A percentile compares a stretch with the other conserved stretches of the same genome.
phyloP scores from a whole-genome alignment of 2,888 invertebrate species.

The Cinara cedri region DNA sequence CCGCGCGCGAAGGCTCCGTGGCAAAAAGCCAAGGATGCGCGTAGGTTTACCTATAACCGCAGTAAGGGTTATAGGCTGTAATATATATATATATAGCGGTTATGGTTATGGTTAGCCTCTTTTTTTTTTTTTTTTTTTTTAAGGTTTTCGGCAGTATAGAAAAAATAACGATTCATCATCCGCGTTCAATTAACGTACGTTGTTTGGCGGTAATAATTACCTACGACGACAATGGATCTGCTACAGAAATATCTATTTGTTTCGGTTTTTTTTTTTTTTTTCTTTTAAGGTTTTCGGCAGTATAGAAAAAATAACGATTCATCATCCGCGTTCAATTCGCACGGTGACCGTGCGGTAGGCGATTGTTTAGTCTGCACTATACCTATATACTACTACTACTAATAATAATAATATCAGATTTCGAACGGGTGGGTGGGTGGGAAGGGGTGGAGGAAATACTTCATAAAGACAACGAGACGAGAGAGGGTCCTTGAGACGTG shows the following conservation, averaged over 20 bases:
- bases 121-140: background rate
- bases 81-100: too few species aligned
- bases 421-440: too few species aligned
- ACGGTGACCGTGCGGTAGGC: background rate
- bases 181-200: conserved; percentile 2
- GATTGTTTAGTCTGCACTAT: background rate
- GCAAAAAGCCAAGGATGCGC: conserved; percentile 22
- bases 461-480: background rate
- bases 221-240: background rate
- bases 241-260: too few species aligned
- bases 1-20: background rate
- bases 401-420: background rate
- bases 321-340: conserved; percentile 1
- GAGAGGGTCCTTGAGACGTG: background rate
- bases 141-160: background rate
- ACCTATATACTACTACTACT: background rate
- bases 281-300: background rate
- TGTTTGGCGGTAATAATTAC: conserved; percentile 7
- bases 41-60: too few species aligned
- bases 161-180: conserved; percentile 14
- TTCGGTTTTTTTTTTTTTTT: background rate
- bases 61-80: too few species aligned
- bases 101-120: too few species aligned
- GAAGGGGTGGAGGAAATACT: background rate
- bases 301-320: conserved; percentile 7